phyloP scores from a whole-genome alignment of 2,888 invertebrate species.

The Cryptus armator region DNA sequence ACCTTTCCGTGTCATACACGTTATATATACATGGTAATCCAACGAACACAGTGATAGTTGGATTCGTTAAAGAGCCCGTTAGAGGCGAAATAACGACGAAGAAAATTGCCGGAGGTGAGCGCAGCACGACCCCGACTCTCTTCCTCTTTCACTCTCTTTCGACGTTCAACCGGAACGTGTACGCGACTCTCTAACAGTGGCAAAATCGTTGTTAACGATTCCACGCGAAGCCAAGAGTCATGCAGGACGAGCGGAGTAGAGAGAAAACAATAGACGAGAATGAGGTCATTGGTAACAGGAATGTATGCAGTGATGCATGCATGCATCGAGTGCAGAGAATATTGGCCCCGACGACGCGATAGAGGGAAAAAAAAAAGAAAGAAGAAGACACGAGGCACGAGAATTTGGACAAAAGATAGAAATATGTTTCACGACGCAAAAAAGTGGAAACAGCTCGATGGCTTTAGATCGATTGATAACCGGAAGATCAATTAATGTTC shows the following conservation, averaged over 20 bases:
- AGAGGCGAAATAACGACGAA: conserved; percentile 35
- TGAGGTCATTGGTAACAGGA: conserved; percentile 64
- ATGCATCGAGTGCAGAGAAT: conserved; percentile 19
- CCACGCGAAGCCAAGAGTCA: conserved; percentile 31
- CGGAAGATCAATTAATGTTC: background rate
- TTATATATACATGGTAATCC: background rate
- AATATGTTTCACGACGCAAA: background rate
- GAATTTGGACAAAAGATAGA: conserved; percentile 40
- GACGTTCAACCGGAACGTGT: conserved; percentile 15
- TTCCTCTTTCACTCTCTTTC: background rate
- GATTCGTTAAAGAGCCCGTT: conserved; percentile 32
- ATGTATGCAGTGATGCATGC: conserved; percentile 37
- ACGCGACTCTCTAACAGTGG: conserved; percentile 19
- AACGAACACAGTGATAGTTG: conserved; percentile 27
- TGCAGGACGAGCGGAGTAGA: conserved; percentile 17
- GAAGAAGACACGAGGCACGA: conserved; percentile 13
- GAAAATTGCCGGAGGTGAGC: conserved; percentile 52
- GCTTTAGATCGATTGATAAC: background rate
- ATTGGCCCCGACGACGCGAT: background rate
- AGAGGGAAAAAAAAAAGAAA: conserved; percentile 22
- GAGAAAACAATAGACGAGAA: conserved; percentile 48
- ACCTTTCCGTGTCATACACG: conserved; percentile 60
- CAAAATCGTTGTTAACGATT: conserved; percentile 41
- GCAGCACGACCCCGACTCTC: background rate
- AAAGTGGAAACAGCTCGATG: conserved; percentile 8